phyloP scores from a whole-genome alignment of 2,888 invertebrate species.

The Acrobasis consociella region DNA sequence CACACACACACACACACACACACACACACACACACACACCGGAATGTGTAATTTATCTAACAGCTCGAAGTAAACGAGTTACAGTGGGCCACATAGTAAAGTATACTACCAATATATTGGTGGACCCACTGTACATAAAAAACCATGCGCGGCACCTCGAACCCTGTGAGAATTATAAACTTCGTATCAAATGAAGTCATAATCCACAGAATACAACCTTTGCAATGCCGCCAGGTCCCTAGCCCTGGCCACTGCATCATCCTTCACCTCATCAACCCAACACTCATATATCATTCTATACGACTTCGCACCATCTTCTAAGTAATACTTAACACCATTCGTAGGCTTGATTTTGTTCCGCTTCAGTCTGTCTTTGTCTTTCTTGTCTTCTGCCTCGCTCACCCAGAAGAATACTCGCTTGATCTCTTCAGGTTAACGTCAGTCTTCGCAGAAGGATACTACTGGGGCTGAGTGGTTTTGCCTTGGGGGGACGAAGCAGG shows the following conservation, averaged over 20 bases:
- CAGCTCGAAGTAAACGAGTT: no score
- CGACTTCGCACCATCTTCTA: conserved; percentile 28
- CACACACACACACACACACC: no score
- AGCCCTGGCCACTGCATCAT: conserved; percentile 50
- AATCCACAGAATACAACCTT: conserved; percentile 54
- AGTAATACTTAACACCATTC: conserved; percentile 22
- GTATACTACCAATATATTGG: no score
- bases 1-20: no score
- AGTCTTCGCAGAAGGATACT: conserved; percentile 83
- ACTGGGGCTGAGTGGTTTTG: conserved; percentile 84
- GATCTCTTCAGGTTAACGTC: conserved; percentile 58
- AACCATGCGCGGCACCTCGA: no score
- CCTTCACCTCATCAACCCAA: conserved; percentile 36
- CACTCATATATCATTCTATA: conserved; percentile 36
- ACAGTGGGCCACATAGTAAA: no score
- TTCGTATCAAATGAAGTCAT: conserved; percentile 34
- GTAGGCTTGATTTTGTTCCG: conserved; percentile 20
- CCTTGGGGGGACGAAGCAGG: conserved; percentile 68
- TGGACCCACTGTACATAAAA: no score
- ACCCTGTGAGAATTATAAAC: neutral
- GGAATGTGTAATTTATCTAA: no score
- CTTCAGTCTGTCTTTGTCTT: conserved; percentile 24
- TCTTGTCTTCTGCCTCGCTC: conserved; percentile 31
- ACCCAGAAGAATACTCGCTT: conserved; percentile 41
- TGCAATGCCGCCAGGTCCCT: conserved; percentile 55